Percentiles rank a stretch among this genome's conserved stretches.
These are phyloP conservation scores for Linnaemya tessellans DNA, from an alignment of 2,888 invertebrate species.

Conservation along the genomic window DNA sequence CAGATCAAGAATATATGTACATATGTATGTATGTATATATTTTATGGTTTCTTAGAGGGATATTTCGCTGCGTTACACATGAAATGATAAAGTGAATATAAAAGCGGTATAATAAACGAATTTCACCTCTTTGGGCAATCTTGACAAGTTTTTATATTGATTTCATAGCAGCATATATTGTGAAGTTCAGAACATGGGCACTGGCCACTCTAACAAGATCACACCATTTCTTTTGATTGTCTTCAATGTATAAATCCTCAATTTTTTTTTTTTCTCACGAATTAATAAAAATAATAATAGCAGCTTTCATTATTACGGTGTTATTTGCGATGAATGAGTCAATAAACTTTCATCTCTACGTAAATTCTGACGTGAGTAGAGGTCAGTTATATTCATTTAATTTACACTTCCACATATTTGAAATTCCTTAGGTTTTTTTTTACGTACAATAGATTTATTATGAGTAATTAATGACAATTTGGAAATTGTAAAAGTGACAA, in stretches of 20 bases:
- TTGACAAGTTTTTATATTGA: too few relatives aligned
- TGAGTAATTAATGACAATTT: neutral
- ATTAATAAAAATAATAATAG: constrained; percentile 46
- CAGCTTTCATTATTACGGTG: neutral
- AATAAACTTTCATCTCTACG: constrained; percentile 50
- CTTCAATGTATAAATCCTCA: constrained; percentile 12
- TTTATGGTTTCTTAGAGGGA: too few relatives aligned
- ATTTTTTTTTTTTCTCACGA: constrained; percentile 24
- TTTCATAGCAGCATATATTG: too few relatives aligned
- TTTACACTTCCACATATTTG: constrained; percentile 27
- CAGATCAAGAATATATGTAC: too few relatives aligned
- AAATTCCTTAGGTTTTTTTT: constrained; percentile 23
- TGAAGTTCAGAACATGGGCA: too few relatives aligned
- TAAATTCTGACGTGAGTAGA: constrained; percentile 12
- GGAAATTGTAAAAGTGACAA: neutral
- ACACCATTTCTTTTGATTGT: constrained; percentile 26
- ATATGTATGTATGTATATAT: too few relatives aligned
- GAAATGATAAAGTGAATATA: too few relatives aligned
- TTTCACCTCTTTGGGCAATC: too few relatives aligned
- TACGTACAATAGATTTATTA: neutral
- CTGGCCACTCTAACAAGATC: constrained; percentile 28
- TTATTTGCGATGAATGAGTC: constrained; percentile 21
- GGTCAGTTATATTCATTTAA: constrained; percentile 33
- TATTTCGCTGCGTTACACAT: too few relatives aligned
- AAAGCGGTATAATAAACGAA: too few relatives aligned